These are phyloP conservation scores for Phocoena phocoena DNA, from an alignment of 2,113 vertebrate genomes.

Conservation along the genomic window DNA sequence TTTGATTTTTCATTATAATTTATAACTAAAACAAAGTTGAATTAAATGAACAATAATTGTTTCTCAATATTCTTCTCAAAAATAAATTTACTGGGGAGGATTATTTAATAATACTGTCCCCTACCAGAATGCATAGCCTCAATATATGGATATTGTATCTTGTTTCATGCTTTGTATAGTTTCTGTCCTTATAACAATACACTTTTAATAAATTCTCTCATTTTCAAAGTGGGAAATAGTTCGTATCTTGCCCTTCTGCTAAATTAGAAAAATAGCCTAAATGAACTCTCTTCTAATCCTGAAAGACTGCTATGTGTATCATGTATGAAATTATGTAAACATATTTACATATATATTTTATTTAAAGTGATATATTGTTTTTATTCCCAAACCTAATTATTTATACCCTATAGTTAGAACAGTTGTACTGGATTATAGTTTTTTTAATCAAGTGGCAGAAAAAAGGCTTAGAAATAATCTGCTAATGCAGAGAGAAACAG, in stretches of 20 bases:
- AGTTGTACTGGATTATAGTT: not conserved
- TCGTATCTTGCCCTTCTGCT: not conserved
- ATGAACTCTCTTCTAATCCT: not conserved
- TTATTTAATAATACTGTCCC: not conserved
- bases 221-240: not conserved
- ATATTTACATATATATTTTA: not conserved
- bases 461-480: not conserved
- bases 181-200: not conserved
- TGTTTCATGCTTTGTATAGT: not conserved
- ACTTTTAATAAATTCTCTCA: not conserved
- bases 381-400: not conserved
- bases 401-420: not conserved
- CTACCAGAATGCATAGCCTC: not conserved
- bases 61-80: constrained; percentile 5
- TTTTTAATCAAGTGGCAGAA: not conserved
- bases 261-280: not conserved
- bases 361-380: not conserved
- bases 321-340: not conserved
- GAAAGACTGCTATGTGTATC: not conserved
- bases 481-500: not conserved
- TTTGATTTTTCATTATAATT: not conserved
- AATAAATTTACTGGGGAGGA: not conserved
- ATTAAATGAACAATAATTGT: not conserved
- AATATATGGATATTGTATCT: not conserved
- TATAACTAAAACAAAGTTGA: constrained; percentile 9